A percentile compares a stretch with the other conserved stretches of the same genome.
These are phyloP conservation scores for Palaemon carinicauda DNA, from an alignment of 1,140 invertebrate genomes.

Conservation along the genomic window DNA sequence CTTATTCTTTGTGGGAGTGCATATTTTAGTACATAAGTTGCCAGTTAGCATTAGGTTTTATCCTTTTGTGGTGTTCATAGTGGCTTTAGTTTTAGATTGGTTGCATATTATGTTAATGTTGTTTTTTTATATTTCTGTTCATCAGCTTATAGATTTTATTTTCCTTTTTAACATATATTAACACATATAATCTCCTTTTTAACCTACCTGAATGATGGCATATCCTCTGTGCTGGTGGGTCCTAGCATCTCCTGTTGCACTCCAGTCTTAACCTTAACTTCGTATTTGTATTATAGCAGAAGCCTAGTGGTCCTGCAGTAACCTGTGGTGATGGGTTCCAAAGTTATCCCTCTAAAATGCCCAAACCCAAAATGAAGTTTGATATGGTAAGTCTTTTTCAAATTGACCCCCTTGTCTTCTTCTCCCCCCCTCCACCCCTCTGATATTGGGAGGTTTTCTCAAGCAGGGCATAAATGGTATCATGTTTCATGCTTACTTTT, in stretches of 20 bases:
- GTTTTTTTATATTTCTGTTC: too few species aligned
- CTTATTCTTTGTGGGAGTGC: too few species aligned
- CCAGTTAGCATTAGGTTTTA: too few species aligned
- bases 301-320: conserved; percentile 27
- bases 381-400: conserved; percentile 20
- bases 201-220: neutral
- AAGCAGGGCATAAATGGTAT: too few species aligned
- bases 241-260: neutral
- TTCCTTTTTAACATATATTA: neutral
- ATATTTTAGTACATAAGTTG: too few species aligned
- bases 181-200: neutral
- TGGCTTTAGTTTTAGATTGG: too few species aligned
- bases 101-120: too few species aligned
- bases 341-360: conserved; percentile 33
- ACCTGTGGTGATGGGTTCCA: conserved; percentile 25
- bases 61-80: too few species aligned
- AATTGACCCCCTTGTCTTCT: neutral
- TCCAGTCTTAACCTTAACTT: neutral
- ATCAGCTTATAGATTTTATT: too few species aligned
- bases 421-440: neutral
- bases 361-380: conserved; percentile 26
- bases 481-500: too few species aligned
- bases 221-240: neutral
- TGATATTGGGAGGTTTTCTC: too few species aligned
- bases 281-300: conserved; percentile 13